phyloP scores from a whole-genome alignment of 2,113 vertebrate genomes.

The Sylvia atricapilla region DNA sequence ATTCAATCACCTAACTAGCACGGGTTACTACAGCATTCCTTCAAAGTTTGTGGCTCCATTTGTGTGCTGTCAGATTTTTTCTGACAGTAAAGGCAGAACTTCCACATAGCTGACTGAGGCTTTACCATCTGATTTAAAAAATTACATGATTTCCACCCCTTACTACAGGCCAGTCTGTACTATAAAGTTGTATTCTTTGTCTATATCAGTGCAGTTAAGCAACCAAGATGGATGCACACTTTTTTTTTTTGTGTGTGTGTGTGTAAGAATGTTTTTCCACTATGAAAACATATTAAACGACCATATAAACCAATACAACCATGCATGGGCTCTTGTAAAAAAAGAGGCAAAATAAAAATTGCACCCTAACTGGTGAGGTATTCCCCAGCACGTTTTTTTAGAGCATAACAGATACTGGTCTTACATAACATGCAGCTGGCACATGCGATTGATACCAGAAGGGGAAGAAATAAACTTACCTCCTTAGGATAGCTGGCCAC shows the following conservation, averaged over 20 bases:
- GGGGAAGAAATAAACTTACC: not conserved
- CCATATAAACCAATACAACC: not conserved
- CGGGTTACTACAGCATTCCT: not conserved
- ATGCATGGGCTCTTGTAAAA: not conserved
- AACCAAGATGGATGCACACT: fast-evolving
- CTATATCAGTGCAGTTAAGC: not conserved
- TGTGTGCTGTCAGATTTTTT: not conserved
- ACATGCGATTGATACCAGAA: not conserved
- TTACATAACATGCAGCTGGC: not conserved
- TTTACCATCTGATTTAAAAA: not conserved
- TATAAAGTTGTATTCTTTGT: not conserved
- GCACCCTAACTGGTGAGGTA: not conserved
- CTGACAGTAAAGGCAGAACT: not conserved
- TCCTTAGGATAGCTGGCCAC: not conserved
- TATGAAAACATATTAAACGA: not conserved
- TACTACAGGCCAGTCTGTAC: not conserved
- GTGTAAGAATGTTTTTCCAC: not conserved
- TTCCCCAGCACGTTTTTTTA: not conserved
- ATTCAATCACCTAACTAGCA: not conserved
- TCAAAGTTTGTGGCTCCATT: not conserved
- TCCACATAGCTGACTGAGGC: not conserved
- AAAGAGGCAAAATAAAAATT: not conserved
- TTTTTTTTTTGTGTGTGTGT: not conserved
- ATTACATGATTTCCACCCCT: not conserved
- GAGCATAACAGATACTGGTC: not conserved